These are phyloP conservation scores for Neostethus bicornis DNA, from an alignment of 2,797 vertebrate genomes.

Conservation along the genomic window DNA sequence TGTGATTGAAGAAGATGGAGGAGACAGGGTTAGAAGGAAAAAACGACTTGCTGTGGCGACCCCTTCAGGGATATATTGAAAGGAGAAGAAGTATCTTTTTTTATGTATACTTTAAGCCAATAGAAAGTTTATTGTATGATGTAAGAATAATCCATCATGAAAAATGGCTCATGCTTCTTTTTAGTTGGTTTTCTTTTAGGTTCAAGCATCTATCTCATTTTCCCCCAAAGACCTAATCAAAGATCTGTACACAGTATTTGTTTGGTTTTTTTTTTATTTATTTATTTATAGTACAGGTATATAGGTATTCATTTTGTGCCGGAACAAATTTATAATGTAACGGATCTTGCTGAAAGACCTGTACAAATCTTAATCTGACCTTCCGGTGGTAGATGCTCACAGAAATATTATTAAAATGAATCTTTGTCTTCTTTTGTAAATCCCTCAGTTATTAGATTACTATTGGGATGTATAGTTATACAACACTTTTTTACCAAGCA, in stretches of 20 bases:
- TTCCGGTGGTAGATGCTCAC: slow-evolving; percentile 45
- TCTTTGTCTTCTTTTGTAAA: slow-evolving; percentile 50
- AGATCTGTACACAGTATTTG: slow-evolving; percentile 33
- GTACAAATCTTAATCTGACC: slow-evolving; percentile 64
- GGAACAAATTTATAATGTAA: slow-evolving; percentile 38
- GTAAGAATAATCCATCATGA: neutral
- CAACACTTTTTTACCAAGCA: slow-evolving; percentile 29
- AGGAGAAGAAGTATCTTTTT: too few species aligned
- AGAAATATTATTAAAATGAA: slow-evolving; percentile 60
- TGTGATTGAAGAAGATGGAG: too few species aligned
- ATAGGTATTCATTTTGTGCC: slow-evolving; percentile 38
- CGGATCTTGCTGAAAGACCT: slow-evolving; percentile 47
- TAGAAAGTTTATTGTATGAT: neutral
- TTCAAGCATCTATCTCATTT: slow-evolving; percentile 26
- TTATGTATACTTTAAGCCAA: too few species aligned
- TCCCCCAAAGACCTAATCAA: slow-evolving; percentile 42
- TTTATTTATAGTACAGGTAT: slow-evolving; percentile 50
- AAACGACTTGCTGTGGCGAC: too few species aligned
- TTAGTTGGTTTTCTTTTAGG: slow-evolving; percentile 20
- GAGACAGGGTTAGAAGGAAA: too few species aligned
- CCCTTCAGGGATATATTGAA: too few species aligned
- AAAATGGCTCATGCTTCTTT: neutral
- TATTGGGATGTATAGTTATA: slow-evolving; percentile 24
- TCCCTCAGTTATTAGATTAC: slow-evolving; percentile 44
- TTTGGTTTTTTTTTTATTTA: too few species aligned